phyloP scores from a whole-genome alignment of 1,140 invertebrate species.

The Aplysia californica region DNA sequence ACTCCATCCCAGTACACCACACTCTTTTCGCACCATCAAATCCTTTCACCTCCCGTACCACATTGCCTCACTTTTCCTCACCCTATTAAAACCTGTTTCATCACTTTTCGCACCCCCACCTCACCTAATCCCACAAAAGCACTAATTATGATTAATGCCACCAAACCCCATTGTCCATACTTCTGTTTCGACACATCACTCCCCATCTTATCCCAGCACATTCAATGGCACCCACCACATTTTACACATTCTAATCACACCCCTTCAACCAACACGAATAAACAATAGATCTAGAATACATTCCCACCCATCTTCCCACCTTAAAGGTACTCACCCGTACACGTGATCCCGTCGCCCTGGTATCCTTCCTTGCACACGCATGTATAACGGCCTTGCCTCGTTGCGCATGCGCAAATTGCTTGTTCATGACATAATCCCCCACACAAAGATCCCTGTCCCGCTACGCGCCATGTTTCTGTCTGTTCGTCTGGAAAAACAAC shows the following conservation, averaged over 20 bases:
- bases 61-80: no score
- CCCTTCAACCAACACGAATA: not conserved
- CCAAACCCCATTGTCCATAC: no score
- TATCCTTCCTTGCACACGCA: conserved; percentile 48
- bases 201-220: not conserved
- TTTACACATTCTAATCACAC: not conserved
- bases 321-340: conserved; percentile 39
- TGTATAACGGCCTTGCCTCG: conserved; percentile 40
- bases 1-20: no score
- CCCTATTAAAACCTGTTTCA: no score
- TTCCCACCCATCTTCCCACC: not conserved
- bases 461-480: conserved; percentile 39
- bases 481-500: conserved; percentile 32
- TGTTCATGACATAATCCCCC: conserved; percentile 11
- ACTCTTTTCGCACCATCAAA: no score
- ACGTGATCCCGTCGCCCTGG: conserved; percentile 37
- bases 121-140: no score
- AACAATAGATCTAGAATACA: not conserved
- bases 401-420: conserved; percentile 41
- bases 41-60: no score
- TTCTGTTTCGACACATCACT: not conserved
- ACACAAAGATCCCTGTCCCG: conserved; percentile 15
- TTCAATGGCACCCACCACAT: not conserved
- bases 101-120: no score
- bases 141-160: no score